Evolutionary conservation across 2,797 vertebrate species (phyloP), one percentile per base, ranked within the genome.

Genomic region (Takifugu ocellatus): DNA sequence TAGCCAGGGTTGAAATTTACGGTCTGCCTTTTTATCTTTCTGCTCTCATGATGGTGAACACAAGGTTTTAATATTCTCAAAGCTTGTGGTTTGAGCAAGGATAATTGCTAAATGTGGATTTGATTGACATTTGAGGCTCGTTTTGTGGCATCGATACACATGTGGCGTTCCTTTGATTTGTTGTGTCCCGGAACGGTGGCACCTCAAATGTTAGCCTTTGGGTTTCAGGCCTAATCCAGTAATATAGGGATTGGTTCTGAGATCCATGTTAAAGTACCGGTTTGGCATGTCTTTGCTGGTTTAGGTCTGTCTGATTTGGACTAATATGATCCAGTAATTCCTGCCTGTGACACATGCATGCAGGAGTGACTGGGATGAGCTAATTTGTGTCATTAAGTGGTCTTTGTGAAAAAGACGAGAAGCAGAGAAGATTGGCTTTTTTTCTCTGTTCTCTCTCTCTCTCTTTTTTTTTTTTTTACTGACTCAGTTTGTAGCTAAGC

Each of bases 21-120:
- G 84, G 87, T 90, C 71, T 63, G 66, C 64, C 47, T 72, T 75
- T 75, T 85, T 66, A 66, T 85, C 65, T 68, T 75, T 68, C 45
- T 50, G 31, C 61, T 63, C 66, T 61, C 72, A 73, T 84, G 80
- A 88, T 83, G 77, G 74, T 76, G 86, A 81, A 79, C 75, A 58
- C 73, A 87, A 84, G 87, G 87, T 90, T 90, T 91, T 90, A 89
- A 91, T 91, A 91, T 90, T 88, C 84, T 64, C 79, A 90, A 91
- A 87, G 79, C 87, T 87, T 90, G 87, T 26, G 85, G 89, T 88
- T 86, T 42, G 77, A 88, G 88, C 89, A 86, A 90, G 87, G 86
- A 90, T 89, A 72, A 86, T 89, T 84, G 89, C 88, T 89, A 83
- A 90, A 88, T 91, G 89, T 86, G 83, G 74, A 79, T 80, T 72